These are phyloP conservation scores for Pomatorhinus ruficollis DNA, from an alignment of 2,113 vertebrate genomes.

Conservation along the genomic window DNA sequence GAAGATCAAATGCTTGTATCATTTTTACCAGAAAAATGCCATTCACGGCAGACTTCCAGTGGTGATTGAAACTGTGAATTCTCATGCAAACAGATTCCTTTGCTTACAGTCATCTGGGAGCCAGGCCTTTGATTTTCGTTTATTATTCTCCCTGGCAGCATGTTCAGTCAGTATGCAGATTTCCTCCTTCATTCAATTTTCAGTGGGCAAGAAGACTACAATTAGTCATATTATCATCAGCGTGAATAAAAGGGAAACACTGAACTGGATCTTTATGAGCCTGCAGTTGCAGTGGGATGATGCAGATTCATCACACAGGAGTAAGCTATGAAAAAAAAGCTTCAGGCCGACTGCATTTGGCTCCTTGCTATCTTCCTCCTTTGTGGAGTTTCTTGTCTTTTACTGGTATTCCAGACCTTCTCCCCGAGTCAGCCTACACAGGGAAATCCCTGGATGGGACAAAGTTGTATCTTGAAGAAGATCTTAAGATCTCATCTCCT, in stretches of 20 bases:
- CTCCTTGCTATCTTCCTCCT: neutral
- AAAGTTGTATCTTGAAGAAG: neutral
- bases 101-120: slow-evolving; percentile 43
- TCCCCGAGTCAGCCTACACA: neutral
- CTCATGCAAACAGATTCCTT: slow-evolving; percentile 33
- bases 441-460: neutral
- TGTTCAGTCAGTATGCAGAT: slow-evolving; percentile 56
- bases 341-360: neutral
- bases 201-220: slow-evolving; percentile 51
- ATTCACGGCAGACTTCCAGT: neutral
- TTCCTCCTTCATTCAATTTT: slow-evolving; percentile 54
- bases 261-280: neutral
- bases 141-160: slow-evolving; percentile 51
- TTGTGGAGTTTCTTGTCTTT: neutral
- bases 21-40: slow-evolving; percentile 17
- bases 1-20: neutral
- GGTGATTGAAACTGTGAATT: slow-evolving; percentile 26
- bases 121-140: slow-evolving; percentile 37
- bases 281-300: neutral
- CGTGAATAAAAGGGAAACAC: slow-evolving; percentile 30
- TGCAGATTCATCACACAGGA: neutral
- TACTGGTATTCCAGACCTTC: neutral
- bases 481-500: neutral
- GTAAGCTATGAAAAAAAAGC: neutral
- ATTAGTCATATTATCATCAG: slow-evolving; percentile 54